Base-by-base conservation (phyloP, 2,888 invertebrate species). In the Melangyna quadrimaculata region DNA sequence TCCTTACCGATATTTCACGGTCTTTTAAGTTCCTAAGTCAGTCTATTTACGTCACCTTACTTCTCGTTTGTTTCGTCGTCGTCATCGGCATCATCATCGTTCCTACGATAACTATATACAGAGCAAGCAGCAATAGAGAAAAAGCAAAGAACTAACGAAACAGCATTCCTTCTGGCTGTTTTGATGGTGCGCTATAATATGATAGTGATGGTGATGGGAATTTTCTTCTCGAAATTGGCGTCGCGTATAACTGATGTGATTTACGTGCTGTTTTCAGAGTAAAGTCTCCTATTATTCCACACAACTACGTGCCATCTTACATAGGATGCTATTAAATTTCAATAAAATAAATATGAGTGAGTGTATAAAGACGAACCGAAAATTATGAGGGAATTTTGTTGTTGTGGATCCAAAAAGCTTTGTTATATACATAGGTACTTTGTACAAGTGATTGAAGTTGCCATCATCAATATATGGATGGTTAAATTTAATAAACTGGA, bases 211-310 rank as follows among this genome's bases (percentile, higher is more conserved):
- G n/a, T 79, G 75, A 67, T 63, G 61, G 67, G 63, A 43, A 43
- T 75, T 80, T 73, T 55, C 24, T 40, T 45, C 78, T 51, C 80
- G 40, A 73, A 14, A 86, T 80, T 86, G 80, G 43, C 73, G 77
- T 86, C 86, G 80, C 80, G 86, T 86, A 80, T 77, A 86, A 77
- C 86, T 78, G 86, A 86, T 86, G 80, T 80, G 86, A 73, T 70
- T 86, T 86, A 80, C 80, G 86, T 86, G 86, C 61, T 86, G 80
- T 86, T 86, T 86, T 86, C 63, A 70, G 65, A 80, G 86, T 84
- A 75, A 80, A 84, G 79, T 73, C 77, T 86, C 51, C 72, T 70
- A 80, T 80, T 80, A 80, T 86, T 72, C 80, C 73, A 63, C 72
- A 61, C 69, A 69, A 79, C 77, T 80, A n/a, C n/a, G n/a, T n/a